These are phyloP conservation scores for Lepidochitona cinerea DNA, from an alignment of 2,888 invertebrate genomes.

Conservation along the genomic window DNA sequence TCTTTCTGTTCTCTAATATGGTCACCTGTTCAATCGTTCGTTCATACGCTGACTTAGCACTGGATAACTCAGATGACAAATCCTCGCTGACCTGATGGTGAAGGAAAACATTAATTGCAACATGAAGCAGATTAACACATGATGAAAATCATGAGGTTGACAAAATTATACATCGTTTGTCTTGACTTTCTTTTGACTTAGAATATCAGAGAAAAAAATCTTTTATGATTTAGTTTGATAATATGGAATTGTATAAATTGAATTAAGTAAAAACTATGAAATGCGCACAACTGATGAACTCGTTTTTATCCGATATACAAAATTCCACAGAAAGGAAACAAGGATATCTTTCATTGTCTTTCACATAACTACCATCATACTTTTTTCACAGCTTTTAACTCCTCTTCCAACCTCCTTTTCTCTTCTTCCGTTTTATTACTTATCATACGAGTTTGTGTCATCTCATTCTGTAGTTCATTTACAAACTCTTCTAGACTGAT, in stretches of 20 bases:
- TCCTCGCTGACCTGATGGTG: slow-evolving; percentile 56
- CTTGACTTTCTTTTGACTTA: too few species aligned
- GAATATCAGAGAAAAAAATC: too few species aligned
- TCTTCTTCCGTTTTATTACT: slow-evolving; percentile 13
- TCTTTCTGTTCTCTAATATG: slow-evolving; percentile 55
- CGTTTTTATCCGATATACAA: too few species aligned
- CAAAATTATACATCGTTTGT: too few species aligned
- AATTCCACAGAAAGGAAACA: too few species aligned
- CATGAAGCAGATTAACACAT: too few species aligned
- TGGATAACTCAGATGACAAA: slow-evolving; percentile 55
- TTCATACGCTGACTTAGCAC: slow-evolving; percentile 56
- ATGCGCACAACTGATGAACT: too few species aligned
- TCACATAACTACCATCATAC: slow-evolving; percentile 25
- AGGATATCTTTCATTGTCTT: background rate
- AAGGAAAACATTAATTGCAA: too few species aligned
- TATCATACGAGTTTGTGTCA: background rate
- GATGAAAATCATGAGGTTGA: too few species aligned
- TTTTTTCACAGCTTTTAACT: slow-evolving; percentile 54
- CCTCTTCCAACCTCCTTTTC: slow-evolving; percentile 43
- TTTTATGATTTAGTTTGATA: too few species aligned
- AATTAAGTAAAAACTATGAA: too few species aligned
- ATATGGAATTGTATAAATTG: too few species aligned
- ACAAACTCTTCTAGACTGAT: background rate
- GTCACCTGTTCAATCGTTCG: slow-evolving; percentile 57
- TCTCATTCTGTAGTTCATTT: background rate